Conservation (phyloP, 2,113 vertebrate genomes). For the Morone saxatilis region DNA sequence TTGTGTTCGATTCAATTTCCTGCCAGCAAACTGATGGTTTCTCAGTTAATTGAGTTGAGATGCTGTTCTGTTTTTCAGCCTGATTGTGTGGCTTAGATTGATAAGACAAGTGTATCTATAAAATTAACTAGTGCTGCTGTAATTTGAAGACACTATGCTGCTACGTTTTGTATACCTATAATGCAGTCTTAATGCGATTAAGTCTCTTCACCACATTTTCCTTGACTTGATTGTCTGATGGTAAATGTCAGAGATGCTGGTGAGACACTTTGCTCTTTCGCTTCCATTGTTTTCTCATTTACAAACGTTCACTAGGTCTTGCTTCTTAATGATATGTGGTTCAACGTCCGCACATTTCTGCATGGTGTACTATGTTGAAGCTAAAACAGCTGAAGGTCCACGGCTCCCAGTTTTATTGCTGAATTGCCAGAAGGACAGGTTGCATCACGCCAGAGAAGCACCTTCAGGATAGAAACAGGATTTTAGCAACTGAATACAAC, state of each 20-base stretch:
- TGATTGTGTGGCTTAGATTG: background rate
- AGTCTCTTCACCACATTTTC: background rate
- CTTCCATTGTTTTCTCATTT: background rate
- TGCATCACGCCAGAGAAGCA: background rate
- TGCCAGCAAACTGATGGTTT: background rate
- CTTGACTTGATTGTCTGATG: background rate
- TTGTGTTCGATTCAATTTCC: background rate
- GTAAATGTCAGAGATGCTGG: background rate
- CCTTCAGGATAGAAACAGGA: background rate
- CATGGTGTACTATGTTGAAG: background rate
- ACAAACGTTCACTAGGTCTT: background rate
- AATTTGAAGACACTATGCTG: background rate
- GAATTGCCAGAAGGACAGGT: background rate
- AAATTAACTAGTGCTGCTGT: no score
- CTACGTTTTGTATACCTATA: no score
- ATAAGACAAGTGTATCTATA: background rate
- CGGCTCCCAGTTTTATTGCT: background rate
- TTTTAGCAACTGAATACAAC: background rate
- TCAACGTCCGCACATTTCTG: background rate
- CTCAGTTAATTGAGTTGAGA: background rate
- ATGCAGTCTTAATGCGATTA: background rate
- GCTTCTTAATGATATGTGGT: background rate
- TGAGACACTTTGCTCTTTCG: background rate
- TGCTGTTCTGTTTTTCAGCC: background rate
- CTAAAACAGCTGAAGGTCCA: background rate